Evolutionary conservation across 2,888 invertebrate genomes (phyloP), one percentile per base, ranked within the genome.

Genomic region (Phorcus lineatus): DNA sequence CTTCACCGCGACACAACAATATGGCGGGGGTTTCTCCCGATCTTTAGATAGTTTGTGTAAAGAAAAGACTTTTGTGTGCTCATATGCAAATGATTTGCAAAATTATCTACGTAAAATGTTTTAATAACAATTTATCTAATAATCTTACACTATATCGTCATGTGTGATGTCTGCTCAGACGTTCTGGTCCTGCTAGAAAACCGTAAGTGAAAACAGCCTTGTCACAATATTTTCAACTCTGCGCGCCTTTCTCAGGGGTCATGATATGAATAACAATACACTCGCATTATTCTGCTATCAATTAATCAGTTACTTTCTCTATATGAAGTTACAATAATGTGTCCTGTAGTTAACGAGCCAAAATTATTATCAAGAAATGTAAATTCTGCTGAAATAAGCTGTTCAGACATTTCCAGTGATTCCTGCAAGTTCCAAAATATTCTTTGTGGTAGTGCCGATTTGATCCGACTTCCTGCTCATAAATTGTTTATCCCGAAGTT

Each of bases 111-210:
- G 70, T 70, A 70, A 70, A 31, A 70, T 70, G 70, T 17, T 70
- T 70, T 70, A 36, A 70, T 19, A 36, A 70, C 19, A 70, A 9
- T 28, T 54, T 76, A 54, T 76, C 53, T 28, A n/a, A 28, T 53
- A 31, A 24, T 55, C 17, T n/a, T 55, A 9, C 24, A 19, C 54
- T 54, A 28, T 31, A 31, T 67, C 70, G 53, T 52, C 67, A 96
- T 97, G 97, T 98, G 97, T 96, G 97, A 98, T 96, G 96, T 96
- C 94, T 98, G 98, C 95, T 96, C 96, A 93, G 97, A 97, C 94
- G 96, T 97, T 95, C 95, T 97, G 94, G 96, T 97, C 95, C 96
- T 98, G 94, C 95, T 98, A 94, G 95, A 97, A 93, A 95, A 95
- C 91, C 96, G 96, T 96, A 95, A 96, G 96, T 94, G 80, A 47